Evolutionary conservation across 2,888 invertebrate genomes (phyloP).

Genomic region (Drosophila dives): DNA sequence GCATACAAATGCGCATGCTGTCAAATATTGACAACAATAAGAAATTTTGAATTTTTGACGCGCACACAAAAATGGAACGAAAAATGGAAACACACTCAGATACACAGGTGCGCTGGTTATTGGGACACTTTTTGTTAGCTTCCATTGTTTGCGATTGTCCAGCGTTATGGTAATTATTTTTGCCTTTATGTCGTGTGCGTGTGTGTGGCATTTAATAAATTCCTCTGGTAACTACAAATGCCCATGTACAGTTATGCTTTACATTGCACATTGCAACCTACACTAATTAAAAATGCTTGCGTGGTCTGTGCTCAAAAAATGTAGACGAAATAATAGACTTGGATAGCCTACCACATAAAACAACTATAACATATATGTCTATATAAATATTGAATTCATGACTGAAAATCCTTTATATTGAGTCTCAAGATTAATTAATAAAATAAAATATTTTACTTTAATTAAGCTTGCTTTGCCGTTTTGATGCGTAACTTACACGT

Average conservation of each 20-base stretch:
- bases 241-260: slow-evolving; percentile 6
- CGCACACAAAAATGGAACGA: slow-evolving; percentile 23
- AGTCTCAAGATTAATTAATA: neutral
- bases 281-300: neutral
- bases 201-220: slow-evolving; percentile 68
- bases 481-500: neutral
- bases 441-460: neutral
- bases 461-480: too few species aligned
- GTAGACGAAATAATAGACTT: neutral
- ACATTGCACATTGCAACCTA: neutral
- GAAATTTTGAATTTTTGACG: slow-evolving; percentile 45
- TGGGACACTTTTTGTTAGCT: slow-evolving; percentile 23
- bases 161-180: slow-evolving; percentile 59
- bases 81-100: slow-evolving; percentile 39
- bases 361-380: neutral
- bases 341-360: neutral
- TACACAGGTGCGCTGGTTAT: slow-evolving; percentile 44
- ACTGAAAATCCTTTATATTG: neutral
- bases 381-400: neutral
- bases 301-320: neutral
- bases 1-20: slow-evolving; percentile 33
- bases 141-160: slow-evolving; percentile 41
- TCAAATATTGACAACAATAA: slow-evolving; percentile 51
- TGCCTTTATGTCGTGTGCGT: slow-evolving; percentile 36
- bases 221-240: slow-evolving; percentile 1